These are phyloP conservation scores for Laspeyria flexula DNA, from an alignment of 2,888 invertebrate species.

Conservation along the genomic window DNA sequence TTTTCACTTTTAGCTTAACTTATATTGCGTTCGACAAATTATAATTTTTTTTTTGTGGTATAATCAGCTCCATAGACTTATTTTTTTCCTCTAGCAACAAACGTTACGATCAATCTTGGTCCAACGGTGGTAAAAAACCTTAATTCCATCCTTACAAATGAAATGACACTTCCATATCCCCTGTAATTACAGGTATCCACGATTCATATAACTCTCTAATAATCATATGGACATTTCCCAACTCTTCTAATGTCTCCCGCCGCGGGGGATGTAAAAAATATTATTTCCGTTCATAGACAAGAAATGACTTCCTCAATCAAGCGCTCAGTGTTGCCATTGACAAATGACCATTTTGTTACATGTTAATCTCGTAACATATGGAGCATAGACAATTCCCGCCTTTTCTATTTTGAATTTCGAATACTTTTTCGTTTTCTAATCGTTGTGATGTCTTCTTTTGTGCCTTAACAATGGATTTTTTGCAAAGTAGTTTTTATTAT, in stretches of 20 bases:
- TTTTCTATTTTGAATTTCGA: slow-evolving; percentile 68
- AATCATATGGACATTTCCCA: slow-evolving; percentile 63
- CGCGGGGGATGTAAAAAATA: slow-evolving; percentile 73
- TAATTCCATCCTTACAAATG: slow-evolving; percentile 25
- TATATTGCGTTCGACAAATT: too few relatives aligned
- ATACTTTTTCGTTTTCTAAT: slow-evolving; percentile 59
- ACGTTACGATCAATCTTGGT: neutral
- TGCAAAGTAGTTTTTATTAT: slow-evolving; percentile 68
- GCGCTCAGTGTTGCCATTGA: slow-evolving; percentile 68
- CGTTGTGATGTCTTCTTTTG: slow-evolving; percentile 81
- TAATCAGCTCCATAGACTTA: too few relatives aligned
- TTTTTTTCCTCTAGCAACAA: neutral
- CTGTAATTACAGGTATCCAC: slow-evolving; percentile 29
- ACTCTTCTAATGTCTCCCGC: slow-evolving; percentile 70
- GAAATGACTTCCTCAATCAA: slow-evolving; percentile 86
- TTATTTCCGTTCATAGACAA: slow-evolving; percentile 80
- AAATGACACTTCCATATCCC: slow-evolving; percentile 19
- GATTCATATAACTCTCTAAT: slow-evolving; percentile 54
- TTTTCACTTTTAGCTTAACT: too few relatives aligned
- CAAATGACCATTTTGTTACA: slow-evolving; percentile 78
- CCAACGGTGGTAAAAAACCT: slow-evolving; percentile 15
- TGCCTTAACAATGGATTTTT: slow-evolving; percentile 78
- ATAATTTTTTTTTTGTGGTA: too few relatives aligned
- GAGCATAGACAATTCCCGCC: slow-evolving; percentile 74
- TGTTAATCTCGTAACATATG: slow-evolving; percentile 82